Evolutionary conservation across 30 jellyfish, hydroid and myxozoan genomes (phyloP).

Genomic region (Cassiopea xamachana): DNA sequence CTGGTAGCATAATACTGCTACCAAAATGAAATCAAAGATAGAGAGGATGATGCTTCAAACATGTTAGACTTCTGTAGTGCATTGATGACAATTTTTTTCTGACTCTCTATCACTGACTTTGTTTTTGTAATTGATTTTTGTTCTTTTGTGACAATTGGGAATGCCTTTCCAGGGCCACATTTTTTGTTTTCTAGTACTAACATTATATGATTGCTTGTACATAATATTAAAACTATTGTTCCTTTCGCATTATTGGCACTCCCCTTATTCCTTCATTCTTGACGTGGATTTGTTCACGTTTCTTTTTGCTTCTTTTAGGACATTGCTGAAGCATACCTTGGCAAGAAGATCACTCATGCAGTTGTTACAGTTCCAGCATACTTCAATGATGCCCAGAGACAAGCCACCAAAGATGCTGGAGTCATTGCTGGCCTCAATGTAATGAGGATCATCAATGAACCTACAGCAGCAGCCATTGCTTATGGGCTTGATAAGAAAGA

Average conservation of each 20-base stretch:
- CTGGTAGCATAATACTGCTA: too few relatives aligned
- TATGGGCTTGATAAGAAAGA: constrained; percentile 99
- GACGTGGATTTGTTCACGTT: neutral
- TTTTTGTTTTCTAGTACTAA: too few relatives aligned
- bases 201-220: too few relatives aligned
- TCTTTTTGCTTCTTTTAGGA: constrained; percentile 57
- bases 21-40: neutral
- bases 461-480: constrained; percentile 99
- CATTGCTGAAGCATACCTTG: constrained; percentile 98
- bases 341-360: constrained; percentile 99
- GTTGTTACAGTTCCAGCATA: constrained; percentile 99
- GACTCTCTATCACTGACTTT: constrained; percentile 36
- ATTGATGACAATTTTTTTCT: constrained; percentile 32
- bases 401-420: constrained; percentile 99
- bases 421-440: constrained; percentile 98
- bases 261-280: too few relatives aligned
- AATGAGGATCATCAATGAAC: constrained; percentile 99
- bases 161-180: too few relatives aligned
- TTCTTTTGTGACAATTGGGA: neutral
- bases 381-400: constrained; percentile 99
- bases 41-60: constrained; percentile 69
- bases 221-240: too few relatives aligned
- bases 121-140: neutral
- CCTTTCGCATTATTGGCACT: too few relatives aligned
- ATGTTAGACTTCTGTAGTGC: constrained; percentile 77